A percentile compares a stretch with the other conserved stretches of the same genome.
These are phyloP conservation scores for Coecobrya sp. DNA, from an alignment of 2,888 invertebrate genomes.

Conservation along the genomic window DNA sequence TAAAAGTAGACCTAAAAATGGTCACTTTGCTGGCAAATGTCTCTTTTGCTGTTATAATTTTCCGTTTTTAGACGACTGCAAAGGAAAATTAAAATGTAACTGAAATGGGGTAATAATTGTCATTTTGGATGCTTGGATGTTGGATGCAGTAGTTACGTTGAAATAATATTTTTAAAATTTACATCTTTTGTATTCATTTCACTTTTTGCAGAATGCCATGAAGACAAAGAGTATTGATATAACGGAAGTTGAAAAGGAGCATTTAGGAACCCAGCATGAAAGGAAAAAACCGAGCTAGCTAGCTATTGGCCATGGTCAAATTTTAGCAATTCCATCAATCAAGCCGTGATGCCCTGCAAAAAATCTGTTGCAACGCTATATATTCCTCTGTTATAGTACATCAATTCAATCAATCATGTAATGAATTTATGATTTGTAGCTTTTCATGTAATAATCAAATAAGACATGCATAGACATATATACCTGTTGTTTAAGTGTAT, in stretches of 20 bases:
- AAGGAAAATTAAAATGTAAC: too few species aligned
- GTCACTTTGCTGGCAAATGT: too few species aligned
- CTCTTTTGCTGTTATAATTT: too few species aligned
- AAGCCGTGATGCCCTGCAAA: not conserved
- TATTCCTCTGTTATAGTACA: not conserved
- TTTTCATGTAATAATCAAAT: not conserved
- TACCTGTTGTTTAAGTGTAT: not conserved
- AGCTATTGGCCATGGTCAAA: conserved; percentile 17
- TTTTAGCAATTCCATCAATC: not conserved
- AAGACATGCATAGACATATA: not conserved
- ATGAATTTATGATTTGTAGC: not conserved
- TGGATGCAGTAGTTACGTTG: too few species aligned
- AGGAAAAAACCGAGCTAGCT: conserved; percentile 79
- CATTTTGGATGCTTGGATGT: too few species aligned
- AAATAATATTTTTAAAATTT: too few species aligned
- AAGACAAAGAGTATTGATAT: conserved; percentile 83
- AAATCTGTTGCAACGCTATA: not conserved
- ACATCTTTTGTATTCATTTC: too few species aligned
- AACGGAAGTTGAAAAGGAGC: conserved; percentile 83
- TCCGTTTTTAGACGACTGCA: too few species aligned
- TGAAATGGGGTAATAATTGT: too few species aligned
- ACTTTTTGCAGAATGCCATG: conserved; percentile 83
- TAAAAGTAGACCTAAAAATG: too few species aligned
- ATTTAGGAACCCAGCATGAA: conserved; percentile 83
- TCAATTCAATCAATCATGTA: not conserved